Evolutionary conservation across 2,113 vertebrate genomes (phyloP), one percentile per base, ranked within the genome.

Genomic region (Peucedramus taeniatus): DNA sequence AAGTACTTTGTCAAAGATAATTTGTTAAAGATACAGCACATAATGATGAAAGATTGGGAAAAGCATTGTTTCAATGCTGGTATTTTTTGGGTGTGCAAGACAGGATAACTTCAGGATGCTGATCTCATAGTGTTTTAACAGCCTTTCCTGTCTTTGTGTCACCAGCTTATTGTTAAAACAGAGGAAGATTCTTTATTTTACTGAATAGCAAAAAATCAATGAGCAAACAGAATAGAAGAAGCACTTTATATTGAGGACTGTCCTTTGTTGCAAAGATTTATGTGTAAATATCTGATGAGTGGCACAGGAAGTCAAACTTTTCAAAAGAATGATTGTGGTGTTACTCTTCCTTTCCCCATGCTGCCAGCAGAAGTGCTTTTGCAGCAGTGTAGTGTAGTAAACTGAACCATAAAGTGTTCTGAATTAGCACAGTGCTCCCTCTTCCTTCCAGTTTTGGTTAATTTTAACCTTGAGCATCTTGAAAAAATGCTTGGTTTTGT

Each of bases 131-230:
- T 88, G 71, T 72, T 87, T 82, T 54, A n/a, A 37, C 47, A 57
- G 61, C 68, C 57, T 81, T 97, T 96, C 95, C 96, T 94, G 95
- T 49, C 88, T 96, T 97, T 97, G 95, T 96, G 81, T 91, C 75
- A 69, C 61, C 19, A 37, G 30, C 6, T 92, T 83, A 93, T 93
- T 92, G 72, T 95, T 94, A 56, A 86, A 96, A 75, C 71, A 90
- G 92, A 77, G 59, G 50, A 85, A 45, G 60, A 89, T 47, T 70
- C 51, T 91, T 35, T 83, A 30, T 94, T 89, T 87, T 68, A 56
- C 40, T 17, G 13, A 66, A 33, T 14, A 61, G 45, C 35, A 69
- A 56, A 76, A 93, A 64, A 61, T 4, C 30, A 40, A 2, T 20
- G 35, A 87, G 35, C 51, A 69, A 75, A 33, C 54, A 82, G 64